Base-by-base conservation (phyloP, 2,113 vertebrate species). In the Periophthalmus modestus region DNA sequence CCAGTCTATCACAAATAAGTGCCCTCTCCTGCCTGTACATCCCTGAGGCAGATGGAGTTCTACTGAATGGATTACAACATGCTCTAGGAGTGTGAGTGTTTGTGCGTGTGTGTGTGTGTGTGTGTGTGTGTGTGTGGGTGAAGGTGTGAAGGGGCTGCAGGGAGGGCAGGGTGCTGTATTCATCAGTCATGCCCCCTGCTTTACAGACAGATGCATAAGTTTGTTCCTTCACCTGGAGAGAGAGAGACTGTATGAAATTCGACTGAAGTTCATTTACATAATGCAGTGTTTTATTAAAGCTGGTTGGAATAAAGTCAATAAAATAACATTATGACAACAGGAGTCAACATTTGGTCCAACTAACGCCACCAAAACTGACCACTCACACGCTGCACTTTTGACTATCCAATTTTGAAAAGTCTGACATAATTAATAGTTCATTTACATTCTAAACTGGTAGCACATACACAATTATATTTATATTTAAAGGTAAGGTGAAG, bases 1-100 rank as follows among this genome's bases (percentile, higher is more conserved):
- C 66, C 54, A n/a, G 36, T 39, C 15, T 66, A 77, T 72, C 74
- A 80, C 55, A 78, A 72, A 69, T 80, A 77, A 75, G 70, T 43
- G 61, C 55, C 69, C 62, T 54, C 69, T 21, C 3, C 43, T 19
- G 61, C 36, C 71, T 39, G 48, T 82, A 72, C 72, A 73, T 85
- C 69, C 77, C 55, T 11, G 9, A 65, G 33, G 50, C 47, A 78
- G 72, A 46, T 19, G 13, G 61, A 75, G 75, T 75, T 80, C 36
- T 70, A 24, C 72, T 81, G 66, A 86, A 80, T 66, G 72, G 68
- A 71, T 54, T 39, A 0, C 39, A 73, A 61, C 14, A 16, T 57
- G 13, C 14, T 2, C 57, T 52, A 46, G 63, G 57, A 54, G 62
- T 66, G n/a, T n/a, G n/a, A n/a, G n/a, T n/a, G n/a, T n/a, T n/a